A percentile compares a stretch with the other conserved stretches of the same genome.
These are phyloP conservation scores for Excalfactoria chinensis DNA, from an alignment of 2,113 vertebrate species.

Conservation along the genomic window DNA sequence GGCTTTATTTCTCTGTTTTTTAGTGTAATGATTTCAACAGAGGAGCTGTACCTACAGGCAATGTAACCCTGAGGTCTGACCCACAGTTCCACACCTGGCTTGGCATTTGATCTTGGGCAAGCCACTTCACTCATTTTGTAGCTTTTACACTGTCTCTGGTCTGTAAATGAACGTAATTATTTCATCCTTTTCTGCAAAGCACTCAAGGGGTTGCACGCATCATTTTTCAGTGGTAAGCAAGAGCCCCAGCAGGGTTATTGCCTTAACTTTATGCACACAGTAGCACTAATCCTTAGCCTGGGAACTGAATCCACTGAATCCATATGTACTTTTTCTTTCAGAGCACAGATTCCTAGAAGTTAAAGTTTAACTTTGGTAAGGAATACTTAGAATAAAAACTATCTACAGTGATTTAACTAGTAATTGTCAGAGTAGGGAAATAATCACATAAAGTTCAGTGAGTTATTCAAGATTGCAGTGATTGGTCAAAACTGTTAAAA, in stretches of 20 bases:
- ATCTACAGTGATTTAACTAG: conserved; percentile 20
- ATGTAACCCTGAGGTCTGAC: neutral
- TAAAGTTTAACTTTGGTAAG: conserved; percentile 40
- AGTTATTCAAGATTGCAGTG: neutral
- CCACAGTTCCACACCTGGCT: neutral
- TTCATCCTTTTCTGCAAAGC: neutral
- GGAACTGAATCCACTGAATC: neutral
- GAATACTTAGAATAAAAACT: conserved; percentile 16
- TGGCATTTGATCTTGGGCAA: neutral
- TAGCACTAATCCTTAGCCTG: conserved; percentile 4
- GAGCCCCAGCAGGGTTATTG: conserved; percentile 18
- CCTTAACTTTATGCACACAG: neutral
- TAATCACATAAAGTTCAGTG: neutral
- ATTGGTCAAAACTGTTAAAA: neutral
- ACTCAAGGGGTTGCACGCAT: neutral
- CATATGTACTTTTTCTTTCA: conserved; percentile 37
- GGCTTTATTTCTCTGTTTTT: neutral
- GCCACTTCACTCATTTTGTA: neutral
- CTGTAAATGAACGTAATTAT: neutral
- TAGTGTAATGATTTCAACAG: neutral
- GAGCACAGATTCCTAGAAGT: conserved; percentile 28
- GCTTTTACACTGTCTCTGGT: neutral
- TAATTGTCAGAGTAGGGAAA: conserved; percentile 22
- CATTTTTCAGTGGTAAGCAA: neutral
- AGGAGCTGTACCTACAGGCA: neutral